Evolutionary conservation across 2,797 vertebrate genomes (phyloP), one percentile per base, ranked within the genome.

Genomic region (Sphenodon punctatus): DNA sequence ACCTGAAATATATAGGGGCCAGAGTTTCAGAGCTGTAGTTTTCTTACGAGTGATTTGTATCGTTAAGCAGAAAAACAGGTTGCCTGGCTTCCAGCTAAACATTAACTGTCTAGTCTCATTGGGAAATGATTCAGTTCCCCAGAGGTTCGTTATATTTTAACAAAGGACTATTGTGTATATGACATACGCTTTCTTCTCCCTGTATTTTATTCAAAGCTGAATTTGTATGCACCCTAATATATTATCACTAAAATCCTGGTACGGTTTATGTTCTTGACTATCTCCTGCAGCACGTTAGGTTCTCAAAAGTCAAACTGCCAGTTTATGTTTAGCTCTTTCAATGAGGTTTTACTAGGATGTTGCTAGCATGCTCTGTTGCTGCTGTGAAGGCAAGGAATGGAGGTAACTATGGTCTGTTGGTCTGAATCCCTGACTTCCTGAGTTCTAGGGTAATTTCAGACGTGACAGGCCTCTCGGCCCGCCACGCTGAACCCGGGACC

Each of bases 71-170:
- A 83, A 86, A 72, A 43, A 73, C 17, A 17, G 42, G 19, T 88
- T 90, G 70, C 65, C 84, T 86, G 82, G 7, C 84, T 78, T 80
- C 80, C 65, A 55, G 58, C 79, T 84, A 45, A 11, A 58, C 79
- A 89, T 85, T 87, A 27, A 82, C 82, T 53, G 70, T 90, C 74
- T 86, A 10, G n/a, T 84, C 82, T 70, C 73, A 12, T 27, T 77
- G 82, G 87, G 82, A 84, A 89, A 90, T 87, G 84, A 81, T 86
- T 86, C 67, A 87, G 77, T 81, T 82, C 70, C 56, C 73, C 74
- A 87, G 86, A 82, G 78, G 49, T 88, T 88, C 84, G 53, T 78
- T 86, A 82, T 49, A 7, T n/a, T 77, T 82, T 80, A 67, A 12
- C 58, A 74, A 15, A 56, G 88, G 65, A 73, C 80, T 45, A 84